Percentiles rank a stretch among this genome's conserved stretches.
These are phyloP conservation scores for Phalloptychus januarius DNA, from an alignment of 2,797 vertebrate genomes.

Conservation along the genomic window DNA sequence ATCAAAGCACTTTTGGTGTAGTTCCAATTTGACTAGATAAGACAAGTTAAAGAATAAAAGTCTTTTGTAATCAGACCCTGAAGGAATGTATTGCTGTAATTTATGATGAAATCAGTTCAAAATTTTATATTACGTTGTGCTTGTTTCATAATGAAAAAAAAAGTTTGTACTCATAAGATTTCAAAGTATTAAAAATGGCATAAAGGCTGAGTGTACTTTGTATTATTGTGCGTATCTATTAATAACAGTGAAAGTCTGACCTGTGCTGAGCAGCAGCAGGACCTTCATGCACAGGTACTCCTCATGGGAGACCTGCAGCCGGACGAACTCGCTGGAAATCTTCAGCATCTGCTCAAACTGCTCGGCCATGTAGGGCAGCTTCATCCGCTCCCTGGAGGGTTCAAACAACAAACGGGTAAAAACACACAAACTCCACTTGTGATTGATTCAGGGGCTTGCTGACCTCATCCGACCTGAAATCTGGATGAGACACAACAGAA, in stretches of 20 bases:
- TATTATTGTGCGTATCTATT: not conserved
- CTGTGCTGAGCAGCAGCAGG: slow-evolving; percentile 94
- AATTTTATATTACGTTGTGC: not conserved
- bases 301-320: slow-evolving; percentile 95
- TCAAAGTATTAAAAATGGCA: not conserved
- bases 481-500: not conserved
- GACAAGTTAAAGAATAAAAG: not conserved
- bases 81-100: not conserved
- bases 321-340: slow-evolving; percentile 91
- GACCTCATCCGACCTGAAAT: not conserved
- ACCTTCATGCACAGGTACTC: slow-evolving; percentile 99
- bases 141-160: not conserved
- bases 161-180: not conserved
- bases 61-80: not conserved
- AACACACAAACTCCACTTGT: not conserved
- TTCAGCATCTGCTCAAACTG: slow-evolving; percentile 95
- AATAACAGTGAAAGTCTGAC: slow-evolving; percentile 73
- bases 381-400: slow-evolving; percentile 90
- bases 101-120: not conserved
- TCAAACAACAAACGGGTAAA: slow-evolving; percentile 15
- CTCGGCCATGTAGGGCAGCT: slow-evolving; percentile 92
- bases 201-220: not conserved
- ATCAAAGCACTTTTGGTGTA: not conserved
- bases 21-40: not conserved
- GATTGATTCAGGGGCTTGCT: not conserved